Base-by-base conservation (phyloP, 2,797 vertebrate species). In the Oreonectes daqikongensis region DNA sequence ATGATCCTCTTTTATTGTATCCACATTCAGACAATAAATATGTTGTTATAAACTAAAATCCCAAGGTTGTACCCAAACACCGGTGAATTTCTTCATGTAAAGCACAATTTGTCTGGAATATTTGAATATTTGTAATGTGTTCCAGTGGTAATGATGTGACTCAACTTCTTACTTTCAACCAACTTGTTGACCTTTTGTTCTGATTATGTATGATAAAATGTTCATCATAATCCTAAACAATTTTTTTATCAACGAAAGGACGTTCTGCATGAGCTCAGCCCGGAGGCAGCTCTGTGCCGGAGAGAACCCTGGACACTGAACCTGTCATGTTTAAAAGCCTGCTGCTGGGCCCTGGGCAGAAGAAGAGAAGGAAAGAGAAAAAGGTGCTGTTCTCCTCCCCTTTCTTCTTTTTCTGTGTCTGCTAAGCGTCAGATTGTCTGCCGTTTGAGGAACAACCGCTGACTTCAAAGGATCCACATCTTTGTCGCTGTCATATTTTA, bases 281-380 rank as follows among this genome's bases (percentile, higher is more conserved):
- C 74, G 7, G 50, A 52, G 55, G 5, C 44, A 70, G 83, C 82
- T 77, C 88, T 88, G 83, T 84, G 69, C 79, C 40, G 77, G 71
- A 68, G 55, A 79, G 86, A n/a, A 32, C 88, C 89, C 89, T 82
- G 84, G 88, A 87, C 87, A 85, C 88, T 89, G 84, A 90, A 85
- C 86, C 82, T 89, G 90, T 91, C 91, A 90, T 86, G 87, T 90
- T 89, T 90, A 88, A 89, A 86, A 20, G 70, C 88, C 88, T 89
- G 83, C 90, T 86, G 88, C 86, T 83, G 84, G 46, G 85, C 84
- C 86, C 81, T 69, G 78, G 83, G 86, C 42, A 17, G 83, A 84
- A 79, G 69, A 68, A 80, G 83, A 82, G 35, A 65, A 44, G 61
- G 75, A 81, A 84, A 74, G 80, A 82, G 79, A 81, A 82, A 81